Evolutionary conservation across 2,888 invertebrate species (phyloP).

Genomic region (Emmelina monodactyla): DNA sequence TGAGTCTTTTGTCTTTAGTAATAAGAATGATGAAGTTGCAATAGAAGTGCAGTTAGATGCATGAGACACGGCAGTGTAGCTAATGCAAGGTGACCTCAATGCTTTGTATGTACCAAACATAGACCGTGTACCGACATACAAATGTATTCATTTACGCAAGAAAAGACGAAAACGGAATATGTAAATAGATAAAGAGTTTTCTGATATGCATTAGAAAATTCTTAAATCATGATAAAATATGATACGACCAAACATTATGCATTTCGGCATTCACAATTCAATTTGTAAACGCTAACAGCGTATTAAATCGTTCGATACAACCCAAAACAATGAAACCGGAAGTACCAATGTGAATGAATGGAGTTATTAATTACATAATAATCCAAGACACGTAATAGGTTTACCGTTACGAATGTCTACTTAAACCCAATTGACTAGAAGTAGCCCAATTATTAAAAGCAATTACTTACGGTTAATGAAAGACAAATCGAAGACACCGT

Average conservation of each 20-base stretch:
- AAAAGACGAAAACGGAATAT: background rate
- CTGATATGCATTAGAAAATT: too few relatives aligned
- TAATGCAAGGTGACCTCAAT: too few relatives aligned
- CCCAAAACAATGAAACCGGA: slow-evolving; percentile 33
- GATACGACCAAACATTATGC: too few relatives aligned
- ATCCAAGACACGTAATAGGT: slow-evolving; percentile 31
- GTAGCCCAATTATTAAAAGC: slow-evolving; percentile 18
- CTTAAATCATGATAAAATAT: background rate
- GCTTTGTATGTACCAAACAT: too few relatives aligned
- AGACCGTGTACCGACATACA: too few relatives aligned
- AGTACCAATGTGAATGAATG: slow-evolving; percentile 31
- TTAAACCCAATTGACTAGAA: slow-evolving; percentile 11
- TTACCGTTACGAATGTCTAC: slow-evolving; percentile 15
- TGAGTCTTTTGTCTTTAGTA: too few relatives aligned
- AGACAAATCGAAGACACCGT: too few relatives aligned
- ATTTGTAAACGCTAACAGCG: slow-evolving; percentile 14
- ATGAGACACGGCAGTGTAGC: too few relatives aligned
- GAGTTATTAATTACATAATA: slow-evolving; percentile 35
- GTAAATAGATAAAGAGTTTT: background rate
- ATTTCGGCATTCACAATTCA: too few relatives aligned
- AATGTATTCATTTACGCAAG: too few relatives aligned
- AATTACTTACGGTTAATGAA: slow-evolving; percentile 16
- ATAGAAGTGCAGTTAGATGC: too few relatives aligned
- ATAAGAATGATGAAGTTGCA: too few relatives aligned
- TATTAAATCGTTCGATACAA: slow-evolving; percentile 17